Evolutionary conservation across 2,888 invertebrate species (phyloP).

Genomic region (Folsomia candida): DNA sequence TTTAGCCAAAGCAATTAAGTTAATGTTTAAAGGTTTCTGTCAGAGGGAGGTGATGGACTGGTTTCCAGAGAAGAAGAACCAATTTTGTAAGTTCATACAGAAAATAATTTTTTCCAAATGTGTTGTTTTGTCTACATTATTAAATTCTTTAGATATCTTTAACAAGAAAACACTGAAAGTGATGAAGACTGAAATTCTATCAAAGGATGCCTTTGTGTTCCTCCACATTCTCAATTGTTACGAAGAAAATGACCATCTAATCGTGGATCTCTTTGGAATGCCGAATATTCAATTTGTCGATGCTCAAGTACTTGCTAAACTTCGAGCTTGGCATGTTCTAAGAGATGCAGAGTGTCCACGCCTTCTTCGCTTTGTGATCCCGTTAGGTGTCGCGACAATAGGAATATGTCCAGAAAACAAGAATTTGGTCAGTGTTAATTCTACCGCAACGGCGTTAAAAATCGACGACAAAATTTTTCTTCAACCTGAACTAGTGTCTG

Average conservation of each 20-base stretch:
- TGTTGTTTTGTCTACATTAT: too few relatives aligned
- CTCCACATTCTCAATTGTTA: background rate
- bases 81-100: too few relatives aligned
- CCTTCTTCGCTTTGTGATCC: too few relatives aligned
- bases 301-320: background rate
- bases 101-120: too few relatives aligned
- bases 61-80: constrained; percentile 10
- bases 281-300: background rate
- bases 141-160: too few relatives aligned
- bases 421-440: background rate
- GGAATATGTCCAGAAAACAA: background rate
- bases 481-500: background rate
- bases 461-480: background rate
- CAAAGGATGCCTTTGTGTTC: background rate
- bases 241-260: background rate
- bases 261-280: background rate
- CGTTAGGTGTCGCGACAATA: background rate
- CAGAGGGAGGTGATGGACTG: constrained; percentile 10
- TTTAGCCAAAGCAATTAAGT: constrained; percentile 2
- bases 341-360: too few relatives aligned
- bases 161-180: background rate
- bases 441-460: background rate
- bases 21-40: constrained; percentile 8
- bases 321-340: too few relatives aligned
- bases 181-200: background rate